These are phyloP conservation scores for Staurois parvus DNA, from an alignment of 2,797 vertebrate genomes.

Conservation along the genomic window DNA sequence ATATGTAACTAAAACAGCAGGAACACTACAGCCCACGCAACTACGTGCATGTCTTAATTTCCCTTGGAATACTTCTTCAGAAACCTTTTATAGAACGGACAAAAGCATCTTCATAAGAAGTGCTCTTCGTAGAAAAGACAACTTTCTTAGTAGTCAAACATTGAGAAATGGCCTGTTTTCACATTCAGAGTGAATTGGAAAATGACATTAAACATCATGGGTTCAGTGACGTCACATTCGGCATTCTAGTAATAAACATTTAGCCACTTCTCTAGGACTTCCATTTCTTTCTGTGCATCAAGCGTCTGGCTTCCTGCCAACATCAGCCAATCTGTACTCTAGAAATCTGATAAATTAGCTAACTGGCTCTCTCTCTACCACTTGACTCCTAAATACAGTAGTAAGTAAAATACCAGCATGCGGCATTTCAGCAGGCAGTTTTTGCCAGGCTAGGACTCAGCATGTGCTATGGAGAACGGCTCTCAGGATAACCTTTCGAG, in stretches of 20 bases:
- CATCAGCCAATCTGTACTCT: not conserved
- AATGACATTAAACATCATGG: constrained; percentile 51
- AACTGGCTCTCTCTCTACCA: not conserved
- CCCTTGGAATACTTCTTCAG: not conserved
- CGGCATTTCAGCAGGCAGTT: not conserved
- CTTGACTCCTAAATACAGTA: no score
- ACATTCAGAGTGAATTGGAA: constrained; percentile 25
- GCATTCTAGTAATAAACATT: not conserved
- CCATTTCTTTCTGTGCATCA: not conserved
- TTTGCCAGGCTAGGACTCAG: not conserved
- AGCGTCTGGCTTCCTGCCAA: not conserved
- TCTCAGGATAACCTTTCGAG: no score
- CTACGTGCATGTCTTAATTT: not conserved
- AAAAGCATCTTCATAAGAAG: constrained; percentile 1
- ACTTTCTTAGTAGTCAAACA: constrained; percentile 8
- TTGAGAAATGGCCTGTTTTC: not conserved
- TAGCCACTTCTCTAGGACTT: not conserved
- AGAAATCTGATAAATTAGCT: not conserved
- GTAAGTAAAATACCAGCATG: not conserved
- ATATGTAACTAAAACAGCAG: constrained; percentile 30
- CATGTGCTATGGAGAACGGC: not conserved
- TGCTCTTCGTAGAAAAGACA: not conserved
- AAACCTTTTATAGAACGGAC: constrained; percentile 16
- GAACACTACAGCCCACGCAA: constrained; percentile 42
- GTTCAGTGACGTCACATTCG: constrained; percentile 42